Evolutionary conservation across 2,113 vertebrate species (phyloP), one percentile per base, ranked within the genome.

Genomic region (Anolis carolinensis): DNA sequence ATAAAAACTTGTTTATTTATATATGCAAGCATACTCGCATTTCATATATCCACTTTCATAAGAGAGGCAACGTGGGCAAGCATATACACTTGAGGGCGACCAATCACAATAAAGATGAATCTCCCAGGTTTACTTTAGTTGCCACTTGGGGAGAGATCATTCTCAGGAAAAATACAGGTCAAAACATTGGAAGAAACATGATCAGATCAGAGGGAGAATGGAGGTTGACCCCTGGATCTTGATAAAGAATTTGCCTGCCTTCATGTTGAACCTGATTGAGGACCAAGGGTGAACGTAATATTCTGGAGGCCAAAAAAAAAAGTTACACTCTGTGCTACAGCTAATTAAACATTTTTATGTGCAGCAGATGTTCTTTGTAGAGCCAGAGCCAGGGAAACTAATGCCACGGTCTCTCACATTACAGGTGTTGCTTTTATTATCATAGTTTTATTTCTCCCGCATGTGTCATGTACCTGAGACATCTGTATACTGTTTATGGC

Each of bases 311-410:
- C 30, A 44, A 27, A 0, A 25, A 5, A 2, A 65, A 7, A 39
- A 25, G 0, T 16, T 80, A 84, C 84, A 89, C 55, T 70, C 88
- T 81, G 71, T 68, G 89, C 1, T 79, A 91, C 86, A 90, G 89
- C 52, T 88, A 90, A 79, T 93, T 27, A 76, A 90, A 9, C 83
- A 8, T 34, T 87, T 88, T 83, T 81, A 11, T 86, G 85, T 82
- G 79, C 83, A 93, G 86, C 89, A 93, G 91, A 85, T 91, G 90
- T 91, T 87, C 50, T 20, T 75, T 30, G 9, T 27, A 82, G 81
- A 0, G 0, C 63, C 83, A 78, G 48, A n/a, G 59, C 79, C 81
- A 82, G 70, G 55, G 80, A 90, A 4, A 55, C 85, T 75, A 30
- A 25, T 2, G 78, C 36, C 2, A 13, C 0, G 4, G 82, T 23